Evolutionary conservation across 2,113 vertebrate species (phyloP).

Genomic region (Oryzias celebensis): DNA sequence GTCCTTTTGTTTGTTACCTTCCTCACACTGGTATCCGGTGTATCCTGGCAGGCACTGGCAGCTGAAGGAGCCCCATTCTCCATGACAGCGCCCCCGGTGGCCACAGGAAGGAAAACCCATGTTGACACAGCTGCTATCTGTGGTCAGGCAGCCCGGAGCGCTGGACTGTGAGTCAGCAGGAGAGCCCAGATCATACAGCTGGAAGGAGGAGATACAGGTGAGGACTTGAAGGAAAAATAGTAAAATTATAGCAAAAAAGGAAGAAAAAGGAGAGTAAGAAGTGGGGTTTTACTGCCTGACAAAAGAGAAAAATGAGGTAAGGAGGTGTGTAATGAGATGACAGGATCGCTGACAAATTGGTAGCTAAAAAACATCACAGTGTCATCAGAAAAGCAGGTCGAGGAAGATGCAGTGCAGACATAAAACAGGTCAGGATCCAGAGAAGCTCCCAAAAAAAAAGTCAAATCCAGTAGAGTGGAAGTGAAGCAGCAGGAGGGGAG

Average conservation of each 20-base stretch:
- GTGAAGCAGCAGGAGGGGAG: constrained; percentile 3
- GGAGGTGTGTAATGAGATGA: not conserved
- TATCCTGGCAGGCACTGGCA: constrained; percentile 85
- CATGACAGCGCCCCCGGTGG: constrained; percentile 79
- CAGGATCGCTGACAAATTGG: not conserved
- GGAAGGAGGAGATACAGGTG: constrained; percentile 33
- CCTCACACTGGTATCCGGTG: constrained; percentile 82
- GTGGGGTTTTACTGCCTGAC: not conserved
- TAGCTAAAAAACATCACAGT: constrained; percentile 17
- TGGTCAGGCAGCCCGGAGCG: constrained; percentile 83
- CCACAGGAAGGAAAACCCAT: constrained; percentile 84
- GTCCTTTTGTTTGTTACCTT: constrained; percentile 72
- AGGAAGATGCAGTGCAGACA: constrained; percentile 9
- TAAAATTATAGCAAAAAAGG: not conserved
- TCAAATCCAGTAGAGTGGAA: constrained; percentile 18
- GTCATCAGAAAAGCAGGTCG: constrained; percentile 6
- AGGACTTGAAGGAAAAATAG: constrained; percentile 1
- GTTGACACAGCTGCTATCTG: constrained; percentile 83
- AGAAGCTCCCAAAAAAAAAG: constrained; percentile 8
- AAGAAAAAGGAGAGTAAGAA: not conserved
- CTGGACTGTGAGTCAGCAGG: constrained; percentile 83
- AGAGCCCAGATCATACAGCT: constrained; percentile 85
- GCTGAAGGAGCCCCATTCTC: constrained; percentile 84
- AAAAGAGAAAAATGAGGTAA: not conserved
- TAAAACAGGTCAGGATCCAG: constrained; percentile 13